Evolutionary conservation across 2,113 vertebrate genomes (phyloP).

Genomic region (Sclerurus mexicanus): DNA sequence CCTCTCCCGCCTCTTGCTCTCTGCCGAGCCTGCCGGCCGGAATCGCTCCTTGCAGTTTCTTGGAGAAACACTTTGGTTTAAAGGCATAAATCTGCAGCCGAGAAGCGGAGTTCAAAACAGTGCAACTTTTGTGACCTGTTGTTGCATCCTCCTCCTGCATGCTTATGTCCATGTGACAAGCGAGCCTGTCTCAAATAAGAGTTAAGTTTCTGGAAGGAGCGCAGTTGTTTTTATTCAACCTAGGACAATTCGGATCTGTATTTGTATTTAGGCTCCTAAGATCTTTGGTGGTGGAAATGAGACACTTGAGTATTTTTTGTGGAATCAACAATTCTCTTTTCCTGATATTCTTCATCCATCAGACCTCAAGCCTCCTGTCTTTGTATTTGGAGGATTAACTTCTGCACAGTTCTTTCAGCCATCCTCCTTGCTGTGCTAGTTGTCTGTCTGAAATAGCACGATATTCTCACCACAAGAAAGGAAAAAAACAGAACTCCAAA

Average conservation of each 20-base stretch:
- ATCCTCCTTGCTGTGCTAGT: background rate
- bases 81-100: background rate
- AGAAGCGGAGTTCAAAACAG: background rate
- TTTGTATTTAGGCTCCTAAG: background rate
- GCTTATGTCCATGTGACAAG: background rate
- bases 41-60: background rate
- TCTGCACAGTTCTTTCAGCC: background rate
- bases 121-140: background rate
- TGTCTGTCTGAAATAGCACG: background rate
- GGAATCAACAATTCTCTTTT: background rate
- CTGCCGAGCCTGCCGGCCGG: background rate
- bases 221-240: background rate
- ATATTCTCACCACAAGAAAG: background rate
- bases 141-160: fast-evolving
- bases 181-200: background rate
- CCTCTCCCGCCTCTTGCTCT: background rate
- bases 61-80: background rate
- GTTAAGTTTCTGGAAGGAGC: background rate
- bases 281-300: background rate
- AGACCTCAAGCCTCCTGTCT: background rate
- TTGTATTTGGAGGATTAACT: background rate
- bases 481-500: background rate
- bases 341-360: background rate
- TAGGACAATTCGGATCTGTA: background rate
- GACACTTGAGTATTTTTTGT: background rate